Base-by-base conservation (phyloP, 2,113 vertebrate genomes). In the Phylloscopus whistleri region DNA sequence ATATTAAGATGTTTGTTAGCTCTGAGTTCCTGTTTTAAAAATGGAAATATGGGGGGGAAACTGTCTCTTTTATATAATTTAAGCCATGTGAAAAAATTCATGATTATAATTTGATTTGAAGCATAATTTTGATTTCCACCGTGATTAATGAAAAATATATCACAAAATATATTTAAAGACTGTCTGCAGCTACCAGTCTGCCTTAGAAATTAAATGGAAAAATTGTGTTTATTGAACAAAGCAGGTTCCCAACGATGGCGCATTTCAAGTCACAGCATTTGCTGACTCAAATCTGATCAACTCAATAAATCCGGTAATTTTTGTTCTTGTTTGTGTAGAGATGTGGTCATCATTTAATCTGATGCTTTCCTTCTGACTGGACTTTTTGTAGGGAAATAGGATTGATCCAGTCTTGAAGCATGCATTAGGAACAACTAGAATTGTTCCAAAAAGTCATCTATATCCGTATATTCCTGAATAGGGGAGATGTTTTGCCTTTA, bases 161-260 rank as follows among this genome's bases (percentile, higher is more conserved):
- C 72, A 95, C 15, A 10, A 56, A 93, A 93, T 95, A 93, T 63
- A 94, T 95, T 96, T 96, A 92, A 91, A 93, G 91, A 84, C 83
- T 78, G 70, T 93, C 94, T 96, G 67, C 49, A 94, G 70, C 91
- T 95, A 88, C 83, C 35, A 89, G 13, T 69, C 28, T 93, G n/a
- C 91, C 35, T 85, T 83, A 75, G 49, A 93, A 94, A 83, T 93
- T 73, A 68, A 68, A 51, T 1, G 1, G 49, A 80, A 91, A 80
- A 95, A 87, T 76, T 90, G 33, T 74, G 55, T 91, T 95, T 97
- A 92, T 90, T 95, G 93, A 97, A 93, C 66, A 48, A 90, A 94
- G 52, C 88, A 94, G 51, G 94, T 94, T 90, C 66, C 66, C 74
- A 87, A 37, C 48, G 85, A 94, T 66, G 70, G 52, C 85, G 74